phyloP scores from a whole-genome alignment of 1,140 invertebrate genomes.

The Drosophila carrolli region DNA sequence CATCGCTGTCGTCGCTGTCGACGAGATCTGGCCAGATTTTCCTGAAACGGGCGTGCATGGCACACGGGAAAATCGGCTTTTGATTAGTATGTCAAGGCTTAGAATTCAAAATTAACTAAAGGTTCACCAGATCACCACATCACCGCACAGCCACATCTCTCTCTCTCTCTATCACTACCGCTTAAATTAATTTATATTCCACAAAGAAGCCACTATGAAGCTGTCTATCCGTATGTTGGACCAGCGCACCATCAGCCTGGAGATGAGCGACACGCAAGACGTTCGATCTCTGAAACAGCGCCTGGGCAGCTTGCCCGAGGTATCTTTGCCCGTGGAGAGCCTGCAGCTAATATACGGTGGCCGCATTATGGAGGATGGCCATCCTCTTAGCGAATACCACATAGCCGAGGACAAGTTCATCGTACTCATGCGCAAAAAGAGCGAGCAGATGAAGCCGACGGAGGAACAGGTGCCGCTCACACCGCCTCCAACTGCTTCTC shows the following conservation, averaged over 20 bases:
- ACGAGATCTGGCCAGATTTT: constrained; percentile 79
- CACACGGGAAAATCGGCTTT: constrained; percentile 17
- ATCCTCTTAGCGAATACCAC: constrained; percentile 52
- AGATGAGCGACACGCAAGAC: constrained; percentile 47
- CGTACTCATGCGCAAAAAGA: constrained; percentile 66
- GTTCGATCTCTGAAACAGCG: constrained; percentile 61
- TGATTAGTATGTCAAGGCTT: constrained; percentile 48
- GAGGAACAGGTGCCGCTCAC: constrained; percentile 13
- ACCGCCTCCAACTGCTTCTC: constrained; percentile 1
- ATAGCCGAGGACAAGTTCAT: constrained; percentile 65
- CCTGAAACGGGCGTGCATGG: constrained; percentile 53
- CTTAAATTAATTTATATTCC: background rate
- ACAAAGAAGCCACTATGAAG: constrained; percentile 52
- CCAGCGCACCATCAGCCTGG: constrained; percentile 58
- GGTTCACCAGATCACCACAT: background rate
- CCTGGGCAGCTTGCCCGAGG: constrained; percentile 41
- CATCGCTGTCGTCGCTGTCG: constrained; percentile 84
- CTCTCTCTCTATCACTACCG: background rate
- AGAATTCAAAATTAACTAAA: constrained; percentile 12
- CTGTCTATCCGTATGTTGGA: constrained; percentile 69
- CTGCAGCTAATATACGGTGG: constrained; percentile 70
- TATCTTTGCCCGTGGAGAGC: constrained; percentile 50
- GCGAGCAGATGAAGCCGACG: background rate
- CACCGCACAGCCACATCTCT: background rate
- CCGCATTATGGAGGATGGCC: constrained; percentile 67